A percentile compares a stretch with the other conserved stretches of the same genome.
These are phyloP conservation scores for Megalopta genalis DNA, from an alignment of 1,140 invertebrate species.

Conservation along the genomic window DNA sequence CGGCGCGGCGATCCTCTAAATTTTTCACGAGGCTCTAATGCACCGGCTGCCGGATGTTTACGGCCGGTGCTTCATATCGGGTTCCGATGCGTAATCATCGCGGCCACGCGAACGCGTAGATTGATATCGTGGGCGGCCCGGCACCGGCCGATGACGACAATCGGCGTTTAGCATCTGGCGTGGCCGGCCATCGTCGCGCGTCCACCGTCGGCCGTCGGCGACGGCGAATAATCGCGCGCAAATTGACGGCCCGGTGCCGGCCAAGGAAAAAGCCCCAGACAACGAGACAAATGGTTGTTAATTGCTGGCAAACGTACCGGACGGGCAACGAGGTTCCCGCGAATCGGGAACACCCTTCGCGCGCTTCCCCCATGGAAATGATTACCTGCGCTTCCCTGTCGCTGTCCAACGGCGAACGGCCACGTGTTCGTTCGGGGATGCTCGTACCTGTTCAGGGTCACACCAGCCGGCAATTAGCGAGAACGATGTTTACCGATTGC, in stretches of 20 bases:
- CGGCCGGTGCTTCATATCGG: too few relatives aligned
- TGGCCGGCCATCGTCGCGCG: neutral
- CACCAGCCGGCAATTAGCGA: neutral
- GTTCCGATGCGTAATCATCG: neutral
- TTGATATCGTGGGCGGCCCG: neutral
- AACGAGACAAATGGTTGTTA: conserved; percentile 24
- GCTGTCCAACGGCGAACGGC: too few relatives aligned
- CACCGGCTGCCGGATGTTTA: too few relatives aligned
- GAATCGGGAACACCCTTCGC: neutral
- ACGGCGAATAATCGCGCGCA: neutral
- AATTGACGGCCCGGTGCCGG: neutral
- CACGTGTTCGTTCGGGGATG: neutral
- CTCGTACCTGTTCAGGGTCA: neutral
- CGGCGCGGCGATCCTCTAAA: too few relatives aligned
- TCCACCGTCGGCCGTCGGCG: too few relatives aligned
- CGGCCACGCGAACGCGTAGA: conserved; percentile 4
- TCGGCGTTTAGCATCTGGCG: neutral
- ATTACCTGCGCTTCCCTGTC: neutral
- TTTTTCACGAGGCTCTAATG: too few relatives aligned
- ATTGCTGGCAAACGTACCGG: neutral
- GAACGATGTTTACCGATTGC: neutral
- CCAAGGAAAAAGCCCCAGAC: neutral
- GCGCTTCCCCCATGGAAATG: neutral
- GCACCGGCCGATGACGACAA: neutral
- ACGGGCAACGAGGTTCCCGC: neutral